A percentile compares a stretch with the other conserved stretches of the same genome.
Evolutionary conservation across 2,888 invertebrate species (phyloP).

Genomic region (Malacosoma neustria): DNA sequence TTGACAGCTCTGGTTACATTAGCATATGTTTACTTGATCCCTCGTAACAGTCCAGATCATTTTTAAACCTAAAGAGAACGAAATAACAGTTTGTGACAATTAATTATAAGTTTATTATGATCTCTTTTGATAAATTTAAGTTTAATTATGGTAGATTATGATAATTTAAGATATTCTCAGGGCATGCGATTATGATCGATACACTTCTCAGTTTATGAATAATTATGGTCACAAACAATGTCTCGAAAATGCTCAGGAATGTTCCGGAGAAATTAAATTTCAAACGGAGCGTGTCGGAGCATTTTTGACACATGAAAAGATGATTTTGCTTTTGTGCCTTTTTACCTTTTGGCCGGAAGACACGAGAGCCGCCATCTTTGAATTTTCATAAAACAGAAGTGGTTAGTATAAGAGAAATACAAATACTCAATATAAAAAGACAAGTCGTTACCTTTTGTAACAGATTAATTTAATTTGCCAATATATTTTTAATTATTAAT

Average conservation of each 20-base stretch:
- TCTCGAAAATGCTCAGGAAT: conserved; percentile 29
- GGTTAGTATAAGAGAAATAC: conserved; percentile 52
- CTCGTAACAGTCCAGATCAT: too few species aligned
- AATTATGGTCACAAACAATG: conserved; percentile 35
- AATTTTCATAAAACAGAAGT: conserved; percentile 18
- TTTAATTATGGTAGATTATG: conserved; percentile 41
- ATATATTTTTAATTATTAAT: conserved; percentile 21
- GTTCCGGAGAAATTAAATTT: conserved; percentile 51
- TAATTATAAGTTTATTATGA: conserved; percentile 71
- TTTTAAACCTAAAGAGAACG: too few species aligned
- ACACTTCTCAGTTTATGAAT: conserved; percentile 17
- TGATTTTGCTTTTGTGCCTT: conserved; percentile 23
- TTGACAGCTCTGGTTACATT: too few species aligned
- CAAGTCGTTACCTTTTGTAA: conserved; percentile 36
- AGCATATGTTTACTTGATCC: too few species aligned
- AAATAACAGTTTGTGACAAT: conserved; percentile 62
- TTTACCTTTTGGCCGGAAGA: conserved; percentile 26
- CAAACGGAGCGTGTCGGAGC: conserved; percentile 23
- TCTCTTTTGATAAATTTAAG: conserved; percentile 68
- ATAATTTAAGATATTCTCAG: conserved; percentile 25
- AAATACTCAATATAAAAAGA: conserved; percentile 63
- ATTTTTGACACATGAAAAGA: conserved; percentile 33
- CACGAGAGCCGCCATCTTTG: conserved; percentile 15
- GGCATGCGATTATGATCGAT: conserved; percentile 7
- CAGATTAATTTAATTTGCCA: conserved; percentile 23